A percentile compares a stretch with the other conserved stretches of the same genome.
Conservation (phyloP, 2,113 vertebrate genomes). For the Calonectris borealis region DNA sequence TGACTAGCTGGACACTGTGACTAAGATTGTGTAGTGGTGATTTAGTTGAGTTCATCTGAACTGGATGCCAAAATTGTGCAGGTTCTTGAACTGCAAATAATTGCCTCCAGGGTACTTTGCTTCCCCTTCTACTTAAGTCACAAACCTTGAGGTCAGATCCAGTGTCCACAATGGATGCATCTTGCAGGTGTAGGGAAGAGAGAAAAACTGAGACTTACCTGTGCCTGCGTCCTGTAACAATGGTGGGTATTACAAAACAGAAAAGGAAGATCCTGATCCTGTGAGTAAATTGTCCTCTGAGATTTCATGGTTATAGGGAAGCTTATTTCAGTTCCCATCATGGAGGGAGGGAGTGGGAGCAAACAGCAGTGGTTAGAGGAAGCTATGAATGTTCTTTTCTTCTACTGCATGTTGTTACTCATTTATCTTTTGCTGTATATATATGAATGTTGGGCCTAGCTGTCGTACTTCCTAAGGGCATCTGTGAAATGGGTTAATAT, state of each 20-base stretch:
- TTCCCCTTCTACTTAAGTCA: background rate
- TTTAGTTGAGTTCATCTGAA: background rate
- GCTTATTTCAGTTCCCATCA: background rate
- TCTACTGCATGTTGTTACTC: background rate
- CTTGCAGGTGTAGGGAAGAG: background rate
- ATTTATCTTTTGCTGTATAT: background rate
- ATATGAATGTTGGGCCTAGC: background rate
- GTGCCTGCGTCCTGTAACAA: background rate
- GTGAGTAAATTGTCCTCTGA: background rate
- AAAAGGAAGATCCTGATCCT: background rate
- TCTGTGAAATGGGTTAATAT: background rate
- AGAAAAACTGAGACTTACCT: background rate
- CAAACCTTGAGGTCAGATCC: background rate
- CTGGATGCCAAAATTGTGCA: background rate
- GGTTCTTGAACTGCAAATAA: background rate
- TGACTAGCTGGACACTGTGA: background rate
- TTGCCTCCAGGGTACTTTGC: background rate
- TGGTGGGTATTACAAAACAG: background rate
- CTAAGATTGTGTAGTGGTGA: background rate
- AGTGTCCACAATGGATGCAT: background rate
- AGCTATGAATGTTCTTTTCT: background rate
- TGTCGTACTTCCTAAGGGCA: background rate
- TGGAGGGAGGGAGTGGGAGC: background rate
- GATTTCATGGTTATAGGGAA: background rate
- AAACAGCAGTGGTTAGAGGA: background rate